A percentile compares a stretch with the other conserved stretches of the same genome.
Evolutionary conservation across 2,113 vertebrate genomes (phyloP).

Genomic region (Boulengeromyrus knoepffleri): DNA sequence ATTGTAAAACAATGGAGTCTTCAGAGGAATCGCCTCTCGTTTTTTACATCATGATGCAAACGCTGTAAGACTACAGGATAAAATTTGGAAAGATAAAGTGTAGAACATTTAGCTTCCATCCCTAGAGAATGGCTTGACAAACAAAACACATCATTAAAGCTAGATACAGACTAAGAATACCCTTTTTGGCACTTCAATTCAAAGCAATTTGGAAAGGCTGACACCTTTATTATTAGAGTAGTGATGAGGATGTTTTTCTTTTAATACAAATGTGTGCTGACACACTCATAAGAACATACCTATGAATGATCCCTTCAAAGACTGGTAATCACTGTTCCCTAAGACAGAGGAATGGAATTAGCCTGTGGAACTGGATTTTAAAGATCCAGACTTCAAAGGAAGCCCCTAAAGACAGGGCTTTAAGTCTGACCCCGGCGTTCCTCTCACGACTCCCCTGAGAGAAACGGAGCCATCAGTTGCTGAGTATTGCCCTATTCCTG

Average conservation of each 20-base stretch:
- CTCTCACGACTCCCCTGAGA: neutral
- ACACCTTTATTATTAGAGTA: neutral
- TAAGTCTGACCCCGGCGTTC: neutral
- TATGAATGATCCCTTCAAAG: neutral
- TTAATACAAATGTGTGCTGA: neutral
- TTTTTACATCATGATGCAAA: neutral
- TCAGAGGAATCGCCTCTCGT: neutral
- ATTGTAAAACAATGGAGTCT: neutral
- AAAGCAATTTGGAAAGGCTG: neutral
- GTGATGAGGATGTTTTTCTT: neutral
- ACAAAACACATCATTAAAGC: neutral
- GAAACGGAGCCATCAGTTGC: neutral
- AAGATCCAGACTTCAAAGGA: neutral
- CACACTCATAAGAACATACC: neutral
- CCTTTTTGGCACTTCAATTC: neutral
- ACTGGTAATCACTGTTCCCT: neutral
- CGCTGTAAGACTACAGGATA: neutral
- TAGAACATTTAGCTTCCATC: neutral
- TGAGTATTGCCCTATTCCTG: neutral
- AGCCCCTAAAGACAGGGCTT: neutral
- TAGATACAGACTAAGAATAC: neutral
- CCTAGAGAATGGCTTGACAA: neutral
- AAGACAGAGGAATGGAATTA: neutral
- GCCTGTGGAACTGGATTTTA: neutral
- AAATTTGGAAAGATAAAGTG: neutral